phyloP scores from a whole-genome alignment of 2,888 invertebrate species.

The Sepioteuthis lessoniana region DNA sequence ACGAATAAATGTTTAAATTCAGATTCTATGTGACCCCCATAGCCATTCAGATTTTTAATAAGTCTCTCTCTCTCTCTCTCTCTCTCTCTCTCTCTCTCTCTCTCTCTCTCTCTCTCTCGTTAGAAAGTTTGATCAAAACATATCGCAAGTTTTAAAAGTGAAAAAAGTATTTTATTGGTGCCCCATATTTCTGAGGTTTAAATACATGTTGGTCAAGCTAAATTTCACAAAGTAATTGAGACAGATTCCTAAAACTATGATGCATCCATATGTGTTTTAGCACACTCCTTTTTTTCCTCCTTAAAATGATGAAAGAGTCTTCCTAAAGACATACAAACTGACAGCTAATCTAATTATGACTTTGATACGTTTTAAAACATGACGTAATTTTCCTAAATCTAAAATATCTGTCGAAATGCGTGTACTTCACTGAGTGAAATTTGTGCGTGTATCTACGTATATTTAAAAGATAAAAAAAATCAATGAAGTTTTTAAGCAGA shows the following conservation, averaged over 20 bases:
- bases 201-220: not conserved
- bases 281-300: not conserved
- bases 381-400: not conserved
- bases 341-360: not conserved
- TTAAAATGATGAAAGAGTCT: not conserved
- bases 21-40: not conserved
- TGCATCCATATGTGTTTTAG: not conserved
- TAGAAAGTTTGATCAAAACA: too few relatives aligned
- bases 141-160: not conserved
- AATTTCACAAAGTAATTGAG: not conserved
- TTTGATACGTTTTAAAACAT: not conserved
- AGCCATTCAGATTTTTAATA: not conserved
- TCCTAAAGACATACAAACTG: conserved; percentile 15
- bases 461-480: not conserved
- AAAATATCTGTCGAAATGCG: not conserved
- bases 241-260: not conserved
- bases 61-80: not conserved
- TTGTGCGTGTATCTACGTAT: not conserved
- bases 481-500: not conserved
- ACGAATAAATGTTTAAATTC: not conserved
- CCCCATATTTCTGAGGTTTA: not conserved
- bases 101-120: not conserved
- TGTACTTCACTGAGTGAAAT: not conserved
- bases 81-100: not conserved
- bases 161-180: not conserved